Evolutionary conservation across 2,888 invertebrate genomes (phyloP).

Genomic region (Lasioglossum leucozonium): DNA sequence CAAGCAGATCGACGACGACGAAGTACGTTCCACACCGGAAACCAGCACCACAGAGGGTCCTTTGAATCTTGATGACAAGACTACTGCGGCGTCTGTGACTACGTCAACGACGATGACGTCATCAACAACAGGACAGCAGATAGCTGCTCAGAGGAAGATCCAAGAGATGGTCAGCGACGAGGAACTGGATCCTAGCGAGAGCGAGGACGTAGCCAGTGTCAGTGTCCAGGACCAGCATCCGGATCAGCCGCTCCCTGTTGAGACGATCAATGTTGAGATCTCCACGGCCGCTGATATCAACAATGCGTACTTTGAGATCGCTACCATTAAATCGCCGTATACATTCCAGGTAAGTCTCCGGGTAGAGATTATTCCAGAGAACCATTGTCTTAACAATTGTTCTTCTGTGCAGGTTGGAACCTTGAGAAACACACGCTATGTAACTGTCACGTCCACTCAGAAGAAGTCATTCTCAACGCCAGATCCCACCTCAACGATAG

Average conservation of each 20-base stretch:
- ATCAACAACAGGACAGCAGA: slow-evolving; percentile 77
- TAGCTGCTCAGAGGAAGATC: slow-evolving; percentile 74
- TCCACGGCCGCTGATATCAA: slow-evolving; percentile 94
- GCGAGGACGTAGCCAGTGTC: slow-evolving; percentile 83
- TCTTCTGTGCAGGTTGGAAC: slow-evolving; percentile 90
- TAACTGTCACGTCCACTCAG: slow-evolving; percentile 94
- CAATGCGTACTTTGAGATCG: slow-evolving; percentile 95
- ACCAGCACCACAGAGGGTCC: slow-evolving; percentile 65
- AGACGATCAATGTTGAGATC: slow-evolving; percentile 94
- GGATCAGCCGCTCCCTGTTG: slow-evolving; percentile 87
- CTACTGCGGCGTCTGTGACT: slow-evolving; percentile 10
- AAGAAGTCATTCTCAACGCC: slow-evolving; percentile 91
- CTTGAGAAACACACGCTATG: slow-evolving; percentile 93
- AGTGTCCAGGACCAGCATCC: slow-evolving; percentile 78
- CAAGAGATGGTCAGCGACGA: slow-evolving; percentile 78
- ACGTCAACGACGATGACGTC: slow-evolving; percentile 84
- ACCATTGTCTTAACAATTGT: not conserved
- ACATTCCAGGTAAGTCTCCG: slow-evolving; percentile 91
- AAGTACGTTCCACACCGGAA: slow-evolving; percentile 66
- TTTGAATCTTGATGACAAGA: slow-evolving; percentile 51
- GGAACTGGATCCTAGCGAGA: slow-evolving; percentile 91
- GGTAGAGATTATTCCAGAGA: not conserved
- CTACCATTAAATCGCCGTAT: slow-evolving; percentile 95
- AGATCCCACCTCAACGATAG: slow-evolving; percentile 86
- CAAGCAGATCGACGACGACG: slow-evolving; percentile 86